Evolutionary conservation across 2,888 invertebrate genomes (phyloP), one percentile per base, ranked within the genome.

Genomic region (Choreutis nemorana): DNA sequence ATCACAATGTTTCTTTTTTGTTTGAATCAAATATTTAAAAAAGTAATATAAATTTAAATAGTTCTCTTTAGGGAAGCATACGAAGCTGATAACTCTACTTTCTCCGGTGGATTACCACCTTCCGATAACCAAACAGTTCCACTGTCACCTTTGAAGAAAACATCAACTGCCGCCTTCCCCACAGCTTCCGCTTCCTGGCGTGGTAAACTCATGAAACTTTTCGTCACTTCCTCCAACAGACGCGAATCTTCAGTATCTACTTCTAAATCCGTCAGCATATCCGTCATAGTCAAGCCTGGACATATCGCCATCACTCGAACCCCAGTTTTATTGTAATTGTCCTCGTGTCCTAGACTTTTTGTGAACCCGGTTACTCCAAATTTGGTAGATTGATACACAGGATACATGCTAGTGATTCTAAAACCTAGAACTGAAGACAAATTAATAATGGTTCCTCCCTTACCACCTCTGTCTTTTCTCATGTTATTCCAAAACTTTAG

Each of bases 371-470:
- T 46, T 2, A 82, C 70, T 10, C 72, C 80, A 33, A 67, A 65
- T 47, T 83, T 83, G 1, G 83, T 78, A 1, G 81, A 80, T 2
- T 68, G 66, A 49, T 83, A 83, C 7, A 81, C 58, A 1, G 84
- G 82, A n/a, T n/a, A n/a, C n/a, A n/a, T n/a, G n/a, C n/a, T n/a
- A n/a, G n/a, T n/a, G n/a, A n/a, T n/a, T n/a, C n/a, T n/a, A n/a
- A n/a, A n/a, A n/a, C n/a, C n/a, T 31, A 34, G 29, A 34, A 34
- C 28, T 28, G 11, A 20, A 7, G 18, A 28, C 2, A 83, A 64
- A 48, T 86, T 85, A 10, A 85, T 62, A 23, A 85, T 67, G 5
- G 70, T 62, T 3, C 84, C 84, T 2, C 84, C 84, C 24, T 54
- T 44, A 2, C 77, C 78, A 2, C 71, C 64, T 13, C 60, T 62